Evolutionary conservation across 1,140 invertebrate species (phyloP).

Genomic region (Heliconius congener): DNA sequence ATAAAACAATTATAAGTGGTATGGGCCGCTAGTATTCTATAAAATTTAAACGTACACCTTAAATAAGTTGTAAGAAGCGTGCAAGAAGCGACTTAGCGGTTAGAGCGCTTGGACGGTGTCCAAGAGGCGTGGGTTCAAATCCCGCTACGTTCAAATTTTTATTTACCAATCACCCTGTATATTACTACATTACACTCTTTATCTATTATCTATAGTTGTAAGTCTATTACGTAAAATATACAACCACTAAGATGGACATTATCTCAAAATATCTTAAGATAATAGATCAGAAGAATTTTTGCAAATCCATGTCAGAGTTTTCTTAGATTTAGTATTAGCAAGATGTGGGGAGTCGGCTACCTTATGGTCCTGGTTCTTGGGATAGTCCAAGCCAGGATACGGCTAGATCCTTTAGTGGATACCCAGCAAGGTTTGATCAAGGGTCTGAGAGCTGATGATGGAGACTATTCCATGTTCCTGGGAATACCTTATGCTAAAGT

Average conservation of each 20-base stretch:
- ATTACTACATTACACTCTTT: neutral
- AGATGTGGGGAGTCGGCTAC: neutral
- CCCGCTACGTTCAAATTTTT: neutral
- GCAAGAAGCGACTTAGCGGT: no score
- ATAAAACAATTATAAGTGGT: no score
- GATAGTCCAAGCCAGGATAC: neutral
- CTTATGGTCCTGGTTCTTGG: neutral
- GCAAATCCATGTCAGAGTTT: neutral
- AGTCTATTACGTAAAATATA: neutral
- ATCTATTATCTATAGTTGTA: neutral
- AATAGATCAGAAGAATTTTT: neutral
- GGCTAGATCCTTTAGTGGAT: conserved; percentile 45
- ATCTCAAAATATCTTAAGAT: neutral
- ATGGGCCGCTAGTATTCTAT: no score
- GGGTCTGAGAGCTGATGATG: conserved; percentile 47
- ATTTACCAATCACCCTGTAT: neutral
- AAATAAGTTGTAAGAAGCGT: no score
- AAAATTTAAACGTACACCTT: no score
- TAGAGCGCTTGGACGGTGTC: no score
- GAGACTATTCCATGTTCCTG: conserved; percentile 53
- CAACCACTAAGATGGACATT: neutral
- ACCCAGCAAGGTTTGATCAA: conserved; percentile 47
- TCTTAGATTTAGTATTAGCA: neutral
- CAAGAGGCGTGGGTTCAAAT: no score
- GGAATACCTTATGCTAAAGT: conserved; percentile 55